Evolutionary conservation across 2,797 vertebrate species (phyloP).

Genomic region (Dermochelys coriacea): DNA sequence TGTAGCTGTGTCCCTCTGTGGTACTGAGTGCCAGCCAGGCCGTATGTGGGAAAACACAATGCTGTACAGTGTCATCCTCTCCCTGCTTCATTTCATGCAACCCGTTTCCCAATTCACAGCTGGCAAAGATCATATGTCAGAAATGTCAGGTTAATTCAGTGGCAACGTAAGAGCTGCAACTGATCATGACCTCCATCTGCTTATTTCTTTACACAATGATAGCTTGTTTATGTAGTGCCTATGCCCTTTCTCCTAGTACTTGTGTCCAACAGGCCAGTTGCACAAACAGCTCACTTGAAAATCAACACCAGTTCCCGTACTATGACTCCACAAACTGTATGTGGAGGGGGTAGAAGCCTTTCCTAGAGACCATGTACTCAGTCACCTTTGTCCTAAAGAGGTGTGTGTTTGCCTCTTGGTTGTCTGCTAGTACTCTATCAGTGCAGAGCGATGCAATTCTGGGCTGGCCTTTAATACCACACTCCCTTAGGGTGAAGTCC

Average conservation of each 20-base stretch:
- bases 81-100: neutral
- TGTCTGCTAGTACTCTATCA: neutral
- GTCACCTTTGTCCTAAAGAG: neutral
- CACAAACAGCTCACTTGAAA: neutral
- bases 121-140: neutral
- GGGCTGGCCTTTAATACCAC: neutral
- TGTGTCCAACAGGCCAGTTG: neutral
- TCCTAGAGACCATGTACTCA: neutral
- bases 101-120: neutral
- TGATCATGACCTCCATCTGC: neutral
- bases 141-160: neutral
- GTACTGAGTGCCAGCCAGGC: neutral
- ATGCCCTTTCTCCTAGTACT: neutral
- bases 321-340: accelerated
- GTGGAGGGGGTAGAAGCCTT: neutral
- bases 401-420: neutral
- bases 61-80: neutral
- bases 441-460: neutral
- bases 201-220: neutral
- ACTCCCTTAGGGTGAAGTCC: neutral
- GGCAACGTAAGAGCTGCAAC: accelerated
- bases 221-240: neutral
- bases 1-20: neutral
- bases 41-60: neutral
- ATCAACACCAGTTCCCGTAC: neutral